These are phyloP conservation scores for Lindbergichthys nudifrons DNA, from an alignment of 2,797 vertebrate species.

Conservation along the genomic window DNA sequence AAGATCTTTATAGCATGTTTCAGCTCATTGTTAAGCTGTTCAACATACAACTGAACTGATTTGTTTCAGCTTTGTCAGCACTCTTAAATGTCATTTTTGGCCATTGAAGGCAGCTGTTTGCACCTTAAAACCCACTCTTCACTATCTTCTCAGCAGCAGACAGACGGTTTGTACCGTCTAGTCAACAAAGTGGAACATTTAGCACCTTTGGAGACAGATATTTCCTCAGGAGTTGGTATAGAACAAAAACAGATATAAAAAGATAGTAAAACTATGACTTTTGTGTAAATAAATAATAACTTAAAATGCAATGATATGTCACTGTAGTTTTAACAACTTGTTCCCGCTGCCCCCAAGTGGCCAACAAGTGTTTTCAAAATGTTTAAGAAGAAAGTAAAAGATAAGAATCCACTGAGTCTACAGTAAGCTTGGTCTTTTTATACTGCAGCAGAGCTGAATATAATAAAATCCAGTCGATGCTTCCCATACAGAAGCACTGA, in stretches of 20 bases:
- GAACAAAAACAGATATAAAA: conserved; percentile 1
- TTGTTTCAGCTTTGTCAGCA: not conserved
- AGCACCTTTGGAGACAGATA: not conserved
- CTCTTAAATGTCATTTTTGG: not conserved
- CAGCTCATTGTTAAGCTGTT: not conserved
- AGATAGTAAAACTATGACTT: not conserved
- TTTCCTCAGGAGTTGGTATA: not conserved
- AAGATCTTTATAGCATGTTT: not conserved
- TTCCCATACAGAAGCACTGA: conserved; percentile 27
- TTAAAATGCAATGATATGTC: too few relatives aligned
- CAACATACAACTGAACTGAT: not conserved
- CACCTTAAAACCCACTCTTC: not conserved
- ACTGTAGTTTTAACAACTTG: not conserved
- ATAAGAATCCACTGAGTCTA: not conserved
- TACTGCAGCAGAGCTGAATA: not conserved
- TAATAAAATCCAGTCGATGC: not conserved
- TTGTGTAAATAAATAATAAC: not conserved
- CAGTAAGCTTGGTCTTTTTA: not conserved
- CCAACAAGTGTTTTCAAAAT: not conserved
- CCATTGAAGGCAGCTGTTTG: not conserved
- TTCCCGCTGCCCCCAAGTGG: not conserved
- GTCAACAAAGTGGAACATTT: not conserved
- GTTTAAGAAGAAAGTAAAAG: not conserved
- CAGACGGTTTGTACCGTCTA: not conserved
- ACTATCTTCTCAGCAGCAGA: not conserved